Conservation (phyloP, 2,888 invertebrate genomes). For the Amphipyra tragopoginis region DNA sequence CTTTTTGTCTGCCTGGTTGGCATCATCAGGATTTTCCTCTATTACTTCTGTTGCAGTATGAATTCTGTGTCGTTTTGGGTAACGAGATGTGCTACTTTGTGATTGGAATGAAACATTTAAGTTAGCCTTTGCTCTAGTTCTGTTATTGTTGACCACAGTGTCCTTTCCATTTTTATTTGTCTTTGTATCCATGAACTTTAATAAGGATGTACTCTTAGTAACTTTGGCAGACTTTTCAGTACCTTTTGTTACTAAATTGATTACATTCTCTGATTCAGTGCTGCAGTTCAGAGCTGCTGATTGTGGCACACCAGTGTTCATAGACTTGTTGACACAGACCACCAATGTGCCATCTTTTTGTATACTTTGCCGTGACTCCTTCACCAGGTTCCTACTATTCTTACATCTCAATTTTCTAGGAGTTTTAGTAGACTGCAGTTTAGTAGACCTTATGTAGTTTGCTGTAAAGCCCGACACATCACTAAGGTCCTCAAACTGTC, state of each 20-base stretch:
- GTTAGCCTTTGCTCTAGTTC: slow-evolving; percentile 56
- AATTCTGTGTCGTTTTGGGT: slow-evolving; percentile 76
- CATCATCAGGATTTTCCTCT: slow-evolving; percentile 33
- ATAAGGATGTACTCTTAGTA: slow-evolving; percentile 75
- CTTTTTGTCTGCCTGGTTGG: slow-evolving; percentile 51
- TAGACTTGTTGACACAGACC: slow-evolving; percentile 77
- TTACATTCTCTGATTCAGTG: slow-evolving; percentile 80
- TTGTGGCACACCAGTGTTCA: slow-evolving; percentile 69
- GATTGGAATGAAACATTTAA: slow-evolving; percentile 77
- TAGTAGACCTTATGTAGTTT: slow-evolving; percentile 86
- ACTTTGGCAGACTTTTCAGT: slow-evolving; percentile 67
- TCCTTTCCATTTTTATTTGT: slow-evolving; percentile 52
- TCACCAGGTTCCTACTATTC: slow-evolving; percentile 71
- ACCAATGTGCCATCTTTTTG: slow-evolving; percentile 69
- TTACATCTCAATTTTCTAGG: slow-evolving; percentile 76
- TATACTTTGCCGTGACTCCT: slow-evolving; percentile 66
- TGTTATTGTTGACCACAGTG: slow-evolving; percentile 26
- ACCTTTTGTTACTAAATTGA: slow-evolving; percentile 77
- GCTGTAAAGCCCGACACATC: slow-evolving; percentile 87
- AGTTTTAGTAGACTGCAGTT: slow-evolving; percentile 76
- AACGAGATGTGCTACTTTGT: slow-evolving; percentile 74
- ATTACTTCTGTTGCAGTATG: slow-evolving; percentile 37
- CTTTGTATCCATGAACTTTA: slow-evolving; percentile 77
- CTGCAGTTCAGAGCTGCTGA: slow-evolving; percentile 72
- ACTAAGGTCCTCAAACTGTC: slow-evolving; percentile 83